phyloP scores from a whole-genome alignment of 2,888 invertebrate genomes.

The Ichneumoninae sp. region DNA sequence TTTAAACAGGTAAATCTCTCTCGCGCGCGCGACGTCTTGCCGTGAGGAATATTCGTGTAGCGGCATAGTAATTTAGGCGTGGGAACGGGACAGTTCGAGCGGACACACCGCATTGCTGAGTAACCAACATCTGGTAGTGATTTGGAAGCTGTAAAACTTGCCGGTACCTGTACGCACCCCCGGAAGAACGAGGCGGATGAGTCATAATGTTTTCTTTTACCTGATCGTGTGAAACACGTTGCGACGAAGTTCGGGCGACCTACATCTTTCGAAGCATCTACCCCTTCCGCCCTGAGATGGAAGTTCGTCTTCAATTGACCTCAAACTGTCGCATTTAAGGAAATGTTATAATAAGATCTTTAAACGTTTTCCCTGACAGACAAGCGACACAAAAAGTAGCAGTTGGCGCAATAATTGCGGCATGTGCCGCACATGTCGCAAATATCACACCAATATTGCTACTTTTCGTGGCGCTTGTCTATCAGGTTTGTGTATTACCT shows the following conservation, averaged over 20 bases:
- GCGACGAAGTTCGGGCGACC: slow-evolving; percentile 20
- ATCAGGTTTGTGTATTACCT: not conserved
- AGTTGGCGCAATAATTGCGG: no score
- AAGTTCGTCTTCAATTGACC: not conserved
- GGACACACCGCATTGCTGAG: slow-evolving; percentile 72
- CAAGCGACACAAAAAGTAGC: no score
- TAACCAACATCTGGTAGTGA: slow-evolving; percentile 80
- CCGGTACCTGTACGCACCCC: slow-evolving; percentile 69
- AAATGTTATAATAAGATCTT: not conserved
- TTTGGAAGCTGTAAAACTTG: slow-evolving; percentile 78
- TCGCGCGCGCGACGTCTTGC: slow-evolving; percentile 46
- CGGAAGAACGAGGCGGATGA: slow-evolving; percentile 32
- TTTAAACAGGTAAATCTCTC: slow-evolving; percentile 64
- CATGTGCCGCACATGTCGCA: no score
- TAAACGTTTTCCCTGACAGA: not conserved
- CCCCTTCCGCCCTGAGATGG: not conserved
- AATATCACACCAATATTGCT: no score
- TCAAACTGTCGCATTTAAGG: not conserved
- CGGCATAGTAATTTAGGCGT: slow-evolving; percentile 77
- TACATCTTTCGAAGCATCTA: slow-evolving; percentile 8
- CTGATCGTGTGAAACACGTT: slow-evolving; percentile 62
- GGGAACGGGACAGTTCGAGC: slow-evolving; percentile 73
- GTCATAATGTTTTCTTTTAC: slow-evolving; percentile 60
- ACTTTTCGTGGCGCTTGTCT: no score
- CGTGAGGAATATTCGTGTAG: slow-evolving; percentile 74